phyloP scores from a whole-genome alignment of 2,113 vertebrate genomes.

The Nycticebus coucang region DNA sequence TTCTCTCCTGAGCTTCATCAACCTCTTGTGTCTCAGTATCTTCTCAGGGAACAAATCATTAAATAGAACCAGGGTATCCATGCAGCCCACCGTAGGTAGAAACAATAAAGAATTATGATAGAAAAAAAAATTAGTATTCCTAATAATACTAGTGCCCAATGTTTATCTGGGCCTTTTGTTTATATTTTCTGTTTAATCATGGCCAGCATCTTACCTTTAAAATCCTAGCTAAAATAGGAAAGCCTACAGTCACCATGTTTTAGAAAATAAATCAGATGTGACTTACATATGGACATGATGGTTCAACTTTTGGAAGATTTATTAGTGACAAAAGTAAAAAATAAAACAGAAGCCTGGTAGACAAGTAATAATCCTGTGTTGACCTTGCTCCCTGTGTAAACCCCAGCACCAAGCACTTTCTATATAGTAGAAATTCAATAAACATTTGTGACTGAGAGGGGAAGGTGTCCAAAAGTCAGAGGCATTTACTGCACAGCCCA shows the following conservation, averaged over 20 bases:
- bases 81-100: not conserved
- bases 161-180: not conserved
- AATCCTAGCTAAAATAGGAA: slow-evolving; percentile 16
- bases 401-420: not conserved
- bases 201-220: not conserved
- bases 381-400: not conserved
- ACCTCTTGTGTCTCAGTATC: not conserved
- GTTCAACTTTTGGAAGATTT: not conserved
- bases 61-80: not conserved
- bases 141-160: not conserved
- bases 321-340: not conserved
- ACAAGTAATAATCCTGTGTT: not conserved
- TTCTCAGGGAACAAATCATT: not conserved
- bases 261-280: not conserved
- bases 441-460: not conserved
- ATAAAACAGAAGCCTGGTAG: not conserved
- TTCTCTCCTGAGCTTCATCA: not conserved
- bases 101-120: not conserved
- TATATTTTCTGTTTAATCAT: slow-evolving; percentile 22
- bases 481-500: not conserved
- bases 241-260: not conserved
- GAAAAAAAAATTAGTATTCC: not conserved
- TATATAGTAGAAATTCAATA: not conserved
- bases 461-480: not conserved
- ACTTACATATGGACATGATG: not conserved